These are phyloP conservation scores for Notechis scutatus DNA, from an alignment of 2,113 vertebrate species.

Conservation along the genomic window DNA sequence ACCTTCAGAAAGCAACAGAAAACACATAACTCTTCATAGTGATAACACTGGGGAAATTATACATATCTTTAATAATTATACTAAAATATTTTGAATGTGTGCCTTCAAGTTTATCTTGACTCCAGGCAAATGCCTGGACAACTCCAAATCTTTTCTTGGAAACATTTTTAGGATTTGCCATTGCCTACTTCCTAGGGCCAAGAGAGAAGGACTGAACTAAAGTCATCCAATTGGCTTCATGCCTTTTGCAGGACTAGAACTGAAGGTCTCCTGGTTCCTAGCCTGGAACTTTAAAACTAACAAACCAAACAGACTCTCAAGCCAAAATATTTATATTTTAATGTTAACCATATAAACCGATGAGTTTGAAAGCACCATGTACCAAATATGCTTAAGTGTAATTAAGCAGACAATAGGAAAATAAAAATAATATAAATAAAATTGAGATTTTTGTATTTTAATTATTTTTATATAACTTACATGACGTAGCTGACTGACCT, in stretches of 20 bases:
- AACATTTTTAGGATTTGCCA: neutral
- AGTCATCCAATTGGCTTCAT: neutral
- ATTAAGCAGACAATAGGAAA: neutral
- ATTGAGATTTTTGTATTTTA: neutral
- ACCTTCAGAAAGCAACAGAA: neutral
- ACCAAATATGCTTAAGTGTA: neutral
- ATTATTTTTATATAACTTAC: constrained; percentile 19
- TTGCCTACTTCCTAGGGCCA: neutral
- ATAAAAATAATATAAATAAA: neutral
- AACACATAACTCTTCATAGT: neutral
- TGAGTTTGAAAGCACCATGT: neutral
- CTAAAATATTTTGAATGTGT: neutral
- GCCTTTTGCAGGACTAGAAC: neutral
- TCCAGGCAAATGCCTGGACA: neutral
- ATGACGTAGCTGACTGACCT: constrained; percentile 70
- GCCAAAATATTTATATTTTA: neutral
- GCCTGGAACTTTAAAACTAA: neutral
- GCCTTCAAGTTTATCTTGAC: neutral
- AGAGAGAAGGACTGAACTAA: neutral
- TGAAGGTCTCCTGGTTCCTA: neutral
- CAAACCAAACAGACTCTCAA: neutral
- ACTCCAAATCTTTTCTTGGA: neutral
- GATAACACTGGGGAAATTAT: neutral
- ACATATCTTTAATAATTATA: neutral
- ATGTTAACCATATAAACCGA: neutral